These are phyloP conservation scores for Tetramorium alpestre DNA, from an alignment of 1,140 invertebrate genomes.

Conservation along the genomic window DNA sequence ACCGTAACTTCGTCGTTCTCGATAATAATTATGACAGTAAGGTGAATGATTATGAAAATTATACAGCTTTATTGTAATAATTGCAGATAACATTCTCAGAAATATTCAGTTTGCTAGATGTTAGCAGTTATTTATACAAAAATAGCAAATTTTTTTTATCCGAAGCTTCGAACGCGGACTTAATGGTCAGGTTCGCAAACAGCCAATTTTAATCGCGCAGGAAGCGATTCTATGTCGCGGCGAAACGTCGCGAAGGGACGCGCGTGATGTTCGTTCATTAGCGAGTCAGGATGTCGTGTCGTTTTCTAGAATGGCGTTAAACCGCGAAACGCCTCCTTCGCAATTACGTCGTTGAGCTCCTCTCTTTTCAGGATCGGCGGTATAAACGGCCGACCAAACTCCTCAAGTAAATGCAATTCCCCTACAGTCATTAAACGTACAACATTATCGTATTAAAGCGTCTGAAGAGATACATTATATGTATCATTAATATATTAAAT, in stretches of 20 bases:
- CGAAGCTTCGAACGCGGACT: neutral
- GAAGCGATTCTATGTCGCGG: neutral
- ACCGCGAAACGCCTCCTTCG: constrained; percentile 75
- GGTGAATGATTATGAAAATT: neutral
- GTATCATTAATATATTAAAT: neutral
- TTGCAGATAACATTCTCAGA: neutral
- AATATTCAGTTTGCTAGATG: neutral
- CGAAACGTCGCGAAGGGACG: constrained; percentile 34
- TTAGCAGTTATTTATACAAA: neutral
- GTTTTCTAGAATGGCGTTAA: constrained; percentile 80
- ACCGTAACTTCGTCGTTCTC: neutral
- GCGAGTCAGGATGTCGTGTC: constrained; percentile 81
- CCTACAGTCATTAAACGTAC: neutral
- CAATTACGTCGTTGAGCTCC: constrained; percentile 67
- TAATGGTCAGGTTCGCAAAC: neutral
- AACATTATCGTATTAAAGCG: neutral
- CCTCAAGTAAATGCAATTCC: constrained; percentile 9
- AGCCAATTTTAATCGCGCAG: constrained; percentile 14
- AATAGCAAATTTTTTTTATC: neutral
- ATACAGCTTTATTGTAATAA: neutral
- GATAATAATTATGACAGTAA: neutral
- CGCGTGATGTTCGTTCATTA: constrained; percentile 79
- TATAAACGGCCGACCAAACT: constrained; percentile 24
- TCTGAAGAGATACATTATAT: neutral
- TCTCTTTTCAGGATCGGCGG: constrained; percentile 30